phyloP scores from a whole-genome alignment of 1,140 invertebrate species.

The Pogonus chalceus region DNA sequence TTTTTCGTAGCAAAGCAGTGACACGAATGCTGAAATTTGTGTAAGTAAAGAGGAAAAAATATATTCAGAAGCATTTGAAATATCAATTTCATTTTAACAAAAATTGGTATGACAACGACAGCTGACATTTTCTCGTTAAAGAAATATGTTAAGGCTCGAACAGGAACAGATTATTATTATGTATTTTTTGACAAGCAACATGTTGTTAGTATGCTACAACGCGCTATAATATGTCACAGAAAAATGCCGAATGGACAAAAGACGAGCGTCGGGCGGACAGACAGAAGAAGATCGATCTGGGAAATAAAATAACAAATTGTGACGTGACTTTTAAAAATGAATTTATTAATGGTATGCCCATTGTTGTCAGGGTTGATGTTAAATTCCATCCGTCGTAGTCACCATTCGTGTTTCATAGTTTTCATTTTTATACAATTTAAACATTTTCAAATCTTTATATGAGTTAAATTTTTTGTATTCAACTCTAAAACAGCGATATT shows the following conservation, averaged over 20 bases:
- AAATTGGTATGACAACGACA: neutral
- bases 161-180: neutral
- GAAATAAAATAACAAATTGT: neutral
- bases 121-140: conserved; percentile 2
- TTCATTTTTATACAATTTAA: too few relatives aligned
- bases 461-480: too few relatives aligned
- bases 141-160: neutral
- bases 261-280: neutral
- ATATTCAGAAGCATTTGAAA: neutral
- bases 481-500: too few relatives aligned
- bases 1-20: too few relatives aligned
- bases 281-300: neutral
- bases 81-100: conserved; percentile 3
- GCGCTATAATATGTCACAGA: neutral
- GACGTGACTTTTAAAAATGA: neutral
- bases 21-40: too few relatives aligned
- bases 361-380: too few relatives aligned
- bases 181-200: conserved; percentile 4
- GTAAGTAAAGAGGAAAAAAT: neutral
- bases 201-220: neutral
- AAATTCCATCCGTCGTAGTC: too few relatives aligned
- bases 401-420: too few relatives aligned
- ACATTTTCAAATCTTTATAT: too few relatives aligned
- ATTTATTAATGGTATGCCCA: too few relatives aligned
- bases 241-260: conserved; percentile 6